A percentile compares a stretch with the other conserved stretches of the same genome.
phyloP scores from a whole-genome alignment of 1,140 invertebrate species.

The Plectrocnemia conspersa region DNA sequence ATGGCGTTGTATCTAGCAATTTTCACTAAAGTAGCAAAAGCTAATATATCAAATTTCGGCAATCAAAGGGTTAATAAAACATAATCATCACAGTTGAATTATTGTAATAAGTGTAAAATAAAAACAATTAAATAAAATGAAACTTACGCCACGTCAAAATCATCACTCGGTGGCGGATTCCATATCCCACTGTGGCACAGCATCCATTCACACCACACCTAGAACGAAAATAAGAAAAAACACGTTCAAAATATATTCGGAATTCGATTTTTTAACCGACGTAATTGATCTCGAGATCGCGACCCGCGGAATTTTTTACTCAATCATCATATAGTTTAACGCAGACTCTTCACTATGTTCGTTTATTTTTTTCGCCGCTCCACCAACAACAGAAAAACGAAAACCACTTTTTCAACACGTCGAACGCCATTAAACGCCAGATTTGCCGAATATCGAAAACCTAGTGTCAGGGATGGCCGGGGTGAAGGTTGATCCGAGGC shows the following conservation, averaged over 20 bases:
- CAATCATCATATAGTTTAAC: neutral
- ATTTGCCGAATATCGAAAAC: neutral
- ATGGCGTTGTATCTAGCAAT: too few relatives aligned
- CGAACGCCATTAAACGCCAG: neutral
- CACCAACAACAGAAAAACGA: neutral
- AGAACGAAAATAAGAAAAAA: conserved; percentile 27
- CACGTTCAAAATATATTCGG: neutral
- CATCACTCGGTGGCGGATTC: conserved; percentile 76
- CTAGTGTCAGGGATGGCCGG: neutral
- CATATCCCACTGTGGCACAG: conserved; percentile 75
- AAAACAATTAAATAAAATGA: too few relatives aligned
- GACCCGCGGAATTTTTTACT: neutral
- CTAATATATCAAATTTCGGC: too few relatives aligned
- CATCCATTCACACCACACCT: conserved; percentile 91
- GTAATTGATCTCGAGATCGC: too few relatives aligned
- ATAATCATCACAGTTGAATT: too few relatives aligned
- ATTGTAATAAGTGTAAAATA: too few relatives aligned
- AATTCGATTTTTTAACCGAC: too few relatives aligned
- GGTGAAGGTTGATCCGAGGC: conserved; percentile 1
- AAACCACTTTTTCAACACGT: neutral
- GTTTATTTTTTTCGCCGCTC: neutral
- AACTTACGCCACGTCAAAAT: conserved; percentile 77
- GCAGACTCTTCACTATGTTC: neutral
- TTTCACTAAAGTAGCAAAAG: too few relatives aligned
- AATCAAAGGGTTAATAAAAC: too few relatives aligned